A percentile compares a stretch with the other conserved stretches of the same genome.
These are phyloP conservation scores for Cheirogaleus medius DNA, from an alignment of 2,113 vertebrate genomes.

Conservation along the genomic window DNA sequence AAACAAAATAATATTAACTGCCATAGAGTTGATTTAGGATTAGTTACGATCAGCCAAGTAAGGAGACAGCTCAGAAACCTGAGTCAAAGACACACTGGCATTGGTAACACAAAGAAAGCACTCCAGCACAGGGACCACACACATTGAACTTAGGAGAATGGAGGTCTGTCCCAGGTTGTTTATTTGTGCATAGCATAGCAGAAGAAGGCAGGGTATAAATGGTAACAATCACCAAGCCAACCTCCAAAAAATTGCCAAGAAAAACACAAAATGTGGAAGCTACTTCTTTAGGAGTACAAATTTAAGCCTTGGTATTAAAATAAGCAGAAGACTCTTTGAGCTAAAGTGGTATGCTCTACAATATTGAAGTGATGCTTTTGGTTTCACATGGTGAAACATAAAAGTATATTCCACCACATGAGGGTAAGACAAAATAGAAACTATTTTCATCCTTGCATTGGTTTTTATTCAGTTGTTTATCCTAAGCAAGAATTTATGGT, in stretches of 20 bases:
- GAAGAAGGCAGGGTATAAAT: background rate
- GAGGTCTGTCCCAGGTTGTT: background rate
- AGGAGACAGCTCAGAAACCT: background rate
- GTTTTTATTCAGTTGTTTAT: background rate
- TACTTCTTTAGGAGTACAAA: background rate
- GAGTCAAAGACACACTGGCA: background rate
- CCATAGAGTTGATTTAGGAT: background rate
- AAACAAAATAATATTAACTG: background rate
- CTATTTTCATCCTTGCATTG: background rate
- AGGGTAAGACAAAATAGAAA: background rate
- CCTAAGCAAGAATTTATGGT: background rate
- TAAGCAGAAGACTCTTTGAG: background rate
- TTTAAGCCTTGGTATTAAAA: background rate
- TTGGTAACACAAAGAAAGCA: background rate
- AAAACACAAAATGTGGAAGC: conserved; percentile 8
- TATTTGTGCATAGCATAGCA: background rate
- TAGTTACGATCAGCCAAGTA: background rate
- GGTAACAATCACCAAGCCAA: background rate
- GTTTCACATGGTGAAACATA: background rate
- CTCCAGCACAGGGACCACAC: background rate
- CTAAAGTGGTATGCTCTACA: background rate
- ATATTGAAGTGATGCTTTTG: background rate
- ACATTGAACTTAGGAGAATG: background rate
- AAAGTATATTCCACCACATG: background rate
- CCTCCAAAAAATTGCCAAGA: background rate